Evolutionary conservation across 2,888 invertebrate species (phyloP).

Genomic region (Lomographa bimaculata): DNA sequence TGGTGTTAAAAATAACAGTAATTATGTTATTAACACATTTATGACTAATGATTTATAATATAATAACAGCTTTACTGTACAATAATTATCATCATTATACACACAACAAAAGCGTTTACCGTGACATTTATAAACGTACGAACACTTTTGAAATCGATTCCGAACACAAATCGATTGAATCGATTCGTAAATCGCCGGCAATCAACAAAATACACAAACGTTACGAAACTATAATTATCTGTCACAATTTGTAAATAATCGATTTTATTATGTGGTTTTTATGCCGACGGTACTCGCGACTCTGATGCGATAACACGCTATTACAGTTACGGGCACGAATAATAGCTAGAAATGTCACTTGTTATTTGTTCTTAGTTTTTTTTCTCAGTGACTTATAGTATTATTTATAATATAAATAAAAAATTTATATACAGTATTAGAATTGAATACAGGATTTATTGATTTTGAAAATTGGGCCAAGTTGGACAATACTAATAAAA

Average conservation of each 20-base stretch:
- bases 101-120: conserved; percentile 55
- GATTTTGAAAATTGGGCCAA: too few relatives aligned
- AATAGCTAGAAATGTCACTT: too few relatives aligned
- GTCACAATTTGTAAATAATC: conserved; percentile 51
- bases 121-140: conserved; percentile 66
- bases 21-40: conserved; percentile 15
- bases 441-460: too few relatives aligned
- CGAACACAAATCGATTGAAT: conserved; percentile 48
- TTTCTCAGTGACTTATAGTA: too few relatives aligned
- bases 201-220: conserved; percentile 51
- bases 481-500: too few relatives aligned
- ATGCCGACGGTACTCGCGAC: conserved; percentile 61
- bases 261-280: conserved; percentile 43
- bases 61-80: conserved; percentile 31
- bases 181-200: conserved; percentile 48
- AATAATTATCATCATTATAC: too few relatives aligned
- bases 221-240: conserved; percentile 50
- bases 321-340: conserved; percentile 10
- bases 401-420: too few relatives aligned
- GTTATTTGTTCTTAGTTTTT: too few relatives aligned
- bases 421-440: too few relatives aligned
- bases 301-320: conserved; percentile 49
- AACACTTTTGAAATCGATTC: conserved; percentile 59
- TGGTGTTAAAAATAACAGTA: conserved; percentile 16
- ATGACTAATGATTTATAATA: conserved; percentile 13